A percentile compares a stretch with the other conserved stretches of the same genome.
Evolutionary conservation across 2,113 vertebrate species (phyloP).

Genomic region (Castor canadensis): DNA sequence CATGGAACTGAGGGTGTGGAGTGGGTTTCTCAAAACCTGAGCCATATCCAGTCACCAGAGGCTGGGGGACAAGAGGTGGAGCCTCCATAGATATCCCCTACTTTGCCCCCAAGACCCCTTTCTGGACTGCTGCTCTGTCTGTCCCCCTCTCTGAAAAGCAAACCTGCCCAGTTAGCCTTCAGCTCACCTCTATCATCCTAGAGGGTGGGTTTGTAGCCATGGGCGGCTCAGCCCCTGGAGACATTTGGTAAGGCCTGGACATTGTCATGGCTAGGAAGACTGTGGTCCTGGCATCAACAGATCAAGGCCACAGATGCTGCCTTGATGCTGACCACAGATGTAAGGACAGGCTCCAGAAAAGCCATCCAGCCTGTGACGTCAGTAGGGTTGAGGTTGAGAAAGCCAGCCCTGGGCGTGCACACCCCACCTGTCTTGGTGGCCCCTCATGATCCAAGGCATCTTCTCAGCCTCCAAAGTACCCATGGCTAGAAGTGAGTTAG

Average conservation of each 20-base stretch:
- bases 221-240: accelerated
- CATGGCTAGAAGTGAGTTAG: background rate
- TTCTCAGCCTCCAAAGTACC: background rate
- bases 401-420: background rate
- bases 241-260: background rate
- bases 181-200: background rate
- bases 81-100: accelerated
- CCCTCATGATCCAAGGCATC: accelerated
- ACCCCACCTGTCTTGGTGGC: background rate
- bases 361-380: too few species aligned
- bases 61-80: accelerated
- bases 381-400: background rate
- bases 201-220: background rate
- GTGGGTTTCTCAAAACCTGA: background rate
- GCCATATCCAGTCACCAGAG: accelerated
- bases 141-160: background rate
- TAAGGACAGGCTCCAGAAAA: too few species aligned
- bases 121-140: accelerated
- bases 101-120: too few species aligned
- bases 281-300: background rate
- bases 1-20: accelerated
- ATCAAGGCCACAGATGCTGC: background rate
- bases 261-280: background rate
- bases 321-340: accelerated
- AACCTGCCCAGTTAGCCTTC: background rate